phyloP scores from a whole-genome alignment of 2,113 vertebrate genomes.

The human (Homo sapiens) region DNA sequence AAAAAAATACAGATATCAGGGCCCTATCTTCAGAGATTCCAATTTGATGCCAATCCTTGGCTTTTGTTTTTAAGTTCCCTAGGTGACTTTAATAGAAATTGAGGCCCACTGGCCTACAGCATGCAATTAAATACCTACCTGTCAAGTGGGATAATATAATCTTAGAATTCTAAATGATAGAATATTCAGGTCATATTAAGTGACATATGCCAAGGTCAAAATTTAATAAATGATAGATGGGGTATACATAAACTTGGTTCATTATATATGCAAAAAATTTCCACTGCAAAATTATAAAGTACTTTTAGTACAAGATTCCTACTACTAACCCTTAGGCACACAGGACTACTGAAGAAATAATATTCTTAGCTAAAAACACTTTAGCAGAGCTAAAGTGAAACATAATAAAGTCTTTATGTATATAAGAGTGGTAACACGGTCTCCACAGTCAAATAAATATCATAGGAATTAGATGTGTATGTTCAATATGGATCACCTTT shows the following conservation, averaged over 20 bases:
- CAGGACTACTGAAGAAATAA: conserved; percentile 26
- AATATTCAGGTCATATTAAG: conserved; percentile 63
- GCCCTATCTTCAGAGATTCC: background rate
- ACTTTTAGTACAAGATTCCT: background rate
- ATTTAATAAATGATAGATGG: conserved; percentile 45
- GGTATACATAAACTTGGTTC: conserved; percentile 34
- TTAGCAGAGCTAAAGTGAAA: conserved; percentile 3
- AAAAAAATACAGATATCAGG: background rate
- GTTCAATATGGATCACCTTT: background rate
- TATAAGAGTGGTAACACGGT: background rate
- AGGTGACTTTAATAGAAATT: conserved; percentile 64
- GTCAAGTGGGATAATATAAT: conserved; percentile 55
- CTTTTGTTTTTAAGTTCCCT: conserved; percentile 16
- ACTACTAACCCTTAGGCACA: background rate
- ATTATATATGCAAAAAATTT: conserved; percentile 36
- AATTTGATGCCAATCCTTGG: background rate
- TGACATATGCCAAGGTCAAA: conserved; percentile 45
- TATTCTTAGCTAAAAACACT: conserved; percentile 39
- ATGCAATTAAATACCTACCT: conserved; percentile 60
- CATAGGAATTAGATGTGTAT: background rate
- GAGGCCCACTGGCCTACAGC: conserved; percentile 27
- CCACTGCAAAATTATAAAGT: conserved; percentile 15
- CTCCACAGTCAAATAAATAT: background rate
- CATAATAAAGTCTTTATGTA: conserved; percentile 1
- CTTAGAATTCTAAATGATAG: conserved; percentile 49